These are phyloP conservation scores for Xenopus tropicalis DNA, from an alignment of 2,113 vertebrate genomes.

Conservation along the genomic window DNA sequence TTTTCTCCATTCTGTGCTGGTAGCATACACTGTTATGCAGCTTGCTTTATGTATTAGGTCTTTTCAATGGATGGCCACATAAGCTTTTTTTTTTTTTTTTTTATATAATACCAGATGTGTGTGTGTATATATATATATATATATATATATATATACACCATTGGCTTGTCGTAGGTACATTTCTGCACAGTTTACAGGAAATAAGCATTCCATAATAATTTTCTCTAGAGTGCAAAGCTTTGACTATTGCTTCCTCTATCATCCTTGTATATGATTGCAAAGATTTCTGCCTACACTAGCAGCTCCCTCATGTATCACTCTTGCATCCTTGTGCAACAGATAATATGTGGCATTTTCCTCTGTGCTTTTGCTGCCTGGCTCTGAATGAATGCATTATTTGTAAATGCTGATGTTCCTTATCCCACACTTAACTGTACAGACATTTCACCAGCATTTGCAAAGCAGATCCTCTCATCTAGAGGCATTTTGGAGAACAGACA, in stretches of 20 bases:
- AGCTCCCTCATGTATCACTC: too few species aligned
- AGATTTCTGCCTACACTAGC: too few species aligned
- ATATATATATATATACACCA: constrained; percentile 14
- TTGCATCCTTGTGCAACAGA: not conserved
- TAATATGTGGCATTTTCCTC: not conserved
- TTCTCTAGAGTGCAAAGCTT: too few species aligned
- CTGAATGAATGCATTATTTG: too few species aligned
- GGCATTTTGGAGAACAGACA: not conserved
- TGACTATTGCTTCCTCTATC: too few species aligned
- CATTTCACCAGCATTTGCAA: not conserved
- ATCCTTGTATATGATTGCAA: not conserved
- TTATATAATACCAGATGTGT: too few species aligned
- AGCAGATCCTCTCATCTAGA: not conserved
- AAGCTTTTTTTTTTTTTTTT: too few species aligned
- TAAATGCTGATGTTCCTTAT: too few species aligned
- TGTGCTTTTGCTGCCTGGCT: too few species aligned
- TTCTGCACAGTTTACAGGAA: not conserved
- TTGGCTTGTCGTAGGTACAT: constrained; percentile 22
- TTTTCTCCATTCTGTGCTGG: not conserved
- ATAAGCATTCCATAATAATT: too few species aligned
- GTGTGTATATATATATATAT: too few species aligned
- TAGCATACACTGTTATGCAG: constrained; percentile 25
- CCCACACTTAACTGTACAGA: not conserved
- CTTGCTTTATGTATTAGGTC: constrained; percentile 21
- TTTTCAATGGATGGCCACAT: not conserved